Evolutionary conservation across 2,797 vertebrate species (phyloP), one percentile per base, ranked within the genome.

Genomic region (Coregonus suidteri): DNA sequence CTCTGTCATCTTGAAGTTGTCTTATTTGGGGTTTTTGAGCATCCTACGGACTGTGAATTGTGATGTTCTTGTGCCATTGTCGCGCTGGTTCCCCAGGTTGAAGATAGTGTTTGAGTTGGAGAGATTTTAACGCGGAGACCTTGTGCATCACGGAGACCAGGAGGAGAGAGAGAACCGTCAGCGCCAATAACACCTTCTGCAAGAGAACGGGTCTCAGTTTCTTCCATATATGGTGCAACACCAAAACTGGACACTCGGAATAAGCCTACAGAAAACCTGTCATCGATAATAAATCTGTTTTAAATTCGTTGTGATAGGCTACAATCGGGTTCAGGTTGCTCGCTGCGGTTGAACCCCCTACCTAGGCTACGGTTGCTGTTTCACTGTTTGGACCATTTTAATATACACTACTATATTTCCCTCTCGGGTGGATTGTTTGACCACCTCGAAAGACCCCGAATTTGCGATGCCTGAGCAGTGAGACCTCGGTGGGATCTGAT

Each of bases 401-500:
- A 73, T 77, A 82, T 77, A 82, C 30, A 16, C 53, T 72, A 53
- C 76, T 68, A 34, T 74, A 51, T 86, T 83, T 30, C 67, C 73
- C 74, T 83, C 82, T 82, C 81, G 79, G 82, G 67, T 76, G 85
- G 85, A 84, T 87, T 79, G 80, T 56, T 83, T 80, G 85, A 90
- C 76, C 82, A 87, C 90, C 88, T 85, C 87, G 83, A 88, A 90
- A 85, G 75, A 88, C 34, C 59, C 86, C 83, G 75, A 82, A 71
- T 86, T 79, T 84, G 90, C 88, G 64, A 95, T 95, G 94, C 81
- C 88, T 87, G 81, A 79, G 67, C 91, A 88, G 85, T 93, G 91
- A 92, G 88, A 84, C 81, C 76, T 82, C 88, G 87, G 84, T 74
- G 86, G 92, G 91, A 87, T 91, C 88, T 88, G 78, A 75, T 85